phyloP scores from a whole-genome alignment of 2,888 invertebrate genomes.

The Athripsodes cinereus region DNA sequence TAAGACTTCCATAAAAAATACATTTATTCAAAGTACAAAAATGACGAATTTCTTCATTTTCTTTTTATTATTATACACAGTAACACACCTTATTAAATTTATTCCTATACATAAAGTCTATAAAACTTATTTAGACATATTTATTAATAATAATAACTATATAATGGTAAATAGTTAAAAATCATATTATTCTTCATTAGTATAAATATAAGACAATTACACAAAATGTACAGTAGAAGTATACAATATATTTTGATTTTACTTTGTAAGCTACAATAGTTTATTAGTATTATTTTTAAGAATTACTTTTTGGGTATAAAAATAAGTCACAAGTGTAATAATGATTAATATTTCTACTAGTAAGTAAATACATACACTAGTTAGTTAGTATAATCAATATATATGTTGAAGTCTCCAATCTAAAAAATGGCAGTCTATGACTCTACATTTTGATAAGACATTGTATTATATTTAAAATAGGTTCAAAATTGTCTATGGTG shows the following conservation, averaged over 20 bases:
- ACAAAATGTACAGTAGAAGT: not conserved
- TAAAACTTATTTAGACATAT: not conserved
- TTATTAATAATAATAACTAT: not conserved
- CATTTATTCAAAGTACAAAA: no score
- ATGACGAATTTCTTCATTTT: no score
- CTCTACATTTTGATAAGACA: slow-evolving; percentile 16
- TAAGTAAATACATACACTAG: no score
- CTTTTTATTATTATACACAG: no score
- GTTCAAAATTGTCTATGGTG: no score
- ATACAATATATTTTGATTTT: not conserved
- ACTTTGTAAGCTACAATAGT: not conserved
- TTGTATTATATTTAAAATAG: no score
- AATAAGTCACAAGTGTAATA: slow-evolving; percentile 27
- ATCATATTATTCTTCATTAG: no score
- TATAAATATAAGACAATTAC: no score
- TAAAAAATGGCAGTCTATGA: slow-evolving; percentile 24
- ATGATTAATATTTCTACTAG: no score
- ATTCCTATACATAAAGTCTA: not conserved
- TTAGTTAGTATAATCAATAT: no score
- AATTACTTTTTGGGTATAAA: slow-evolving; percentile 24
- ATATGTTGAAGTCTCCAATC: slow-evolving; percentile 24
- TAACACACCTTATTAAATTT: not conserved
- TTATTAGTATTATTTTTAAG: slow-evolving; percentile 3
- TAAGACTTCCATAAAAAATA: no score
- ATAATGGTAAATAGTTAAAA: slow-evolving; percentile 16